Evolutionary conservation across 2,113 vertebrate species (phyloP).

Genomic region (Oryzias curvinotus): DNA sequence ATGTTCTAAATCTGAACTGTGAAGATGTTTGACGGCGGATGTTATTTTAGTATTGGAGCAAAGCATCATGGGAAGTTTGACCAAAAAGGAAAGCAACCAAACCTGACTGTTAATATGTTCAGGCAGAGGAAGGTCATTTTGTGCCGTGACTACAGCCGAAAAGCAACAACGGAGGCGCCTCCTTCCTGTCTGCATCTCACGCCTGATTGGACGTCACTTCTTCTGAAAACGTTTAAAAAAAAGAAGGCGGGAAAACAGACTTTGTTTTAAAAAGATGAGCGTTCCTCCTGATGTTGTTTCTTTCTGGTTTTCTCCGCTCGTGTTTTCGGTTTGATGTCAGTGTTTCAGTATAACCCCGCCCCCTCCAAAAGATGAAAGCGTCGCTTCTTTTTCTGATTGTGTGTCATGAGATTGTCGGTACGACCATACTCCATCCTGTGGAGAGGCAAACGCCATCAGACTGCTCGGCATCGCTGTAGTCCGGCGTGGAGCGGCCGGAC

Average conservation of each 20-base stretch:
- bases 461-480: no score
- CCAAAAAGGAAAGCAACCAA: constrained; percentile 55
- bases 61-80: constrained; percentile 57
- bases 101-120: constrained; percentile 47
- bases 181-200: constrained; percentile 34
- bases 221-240: constrained; percentile 80
- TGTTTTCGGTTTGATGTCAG: constrained; percentile 81
- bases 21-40: constrained; percentile 80
- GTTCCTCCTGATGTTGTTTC: constrained; percentile 83
- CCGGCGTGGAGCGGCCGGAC: no score
- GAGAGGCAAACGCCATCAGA: no score
- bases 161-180: constrained; percentile 38
- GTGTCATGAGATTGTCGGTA: constrained; percentile 59
- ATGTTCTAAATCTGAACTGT: constrained; percentile 60
- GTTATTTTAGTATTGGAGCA: constrained; percentile 72
- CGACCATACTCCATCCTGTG: constrained; percentile 45
- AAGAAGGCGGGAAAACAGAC: constrained; percentile 75
- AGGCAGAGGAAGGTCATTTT: constrained; percentile 41
- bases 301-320: constrained; percentile 80
- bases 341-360: constrained; percentile 82
- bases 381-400: constrained; percentile 11
- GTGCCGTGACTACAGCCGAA: constrained; percentile 70
- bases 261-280: constrained; percentile 47
- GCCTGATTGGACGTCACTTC: constrained; percentile 74
- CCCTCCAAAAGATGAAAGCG: neutral